Percentiles rank a stretch among this genome's conserved stretches.
Evolutionary conservation across 1,140 invertebrate species (phyloP).

Genomic region (Acromyrmex heyeri): DNA sequence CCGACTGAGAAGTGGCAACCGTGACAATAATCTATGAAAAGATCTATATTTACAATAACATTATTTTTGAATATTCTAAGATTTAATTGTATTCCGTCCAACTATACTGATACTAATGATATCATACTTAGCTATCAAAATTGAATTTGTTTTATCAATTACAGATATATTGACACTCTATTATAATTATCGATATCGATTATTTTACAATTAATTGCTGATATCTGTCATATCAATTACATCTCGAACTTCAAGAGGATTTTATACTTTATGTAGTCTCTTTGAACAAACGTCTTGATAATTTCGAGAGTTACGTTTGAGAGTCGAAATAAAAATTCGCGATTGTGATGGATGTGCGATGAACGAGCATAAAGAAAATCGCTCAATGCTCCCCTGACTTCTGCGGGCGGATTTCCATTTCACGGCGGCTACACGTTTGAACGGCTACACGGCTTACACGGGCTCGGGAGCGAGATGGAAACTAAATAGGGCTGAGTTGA

Average conservation of each 20-base stretch:
- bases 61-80: background rate
- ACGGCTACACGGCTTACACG: background rate
- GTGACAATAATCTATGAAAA: background rate
- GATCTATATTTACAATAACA: background rate
- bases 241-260: background rate
- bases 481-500: constrained; percentile 70
- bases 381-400: constrained; percentile 47
- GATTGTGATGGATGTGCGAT: background rate
- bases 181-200: background rate
- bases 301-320: background rate
- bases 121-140: background rate
- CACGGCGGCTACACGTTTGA: constrained; percentile 69
- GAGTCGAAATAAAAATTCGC: constrained; percentile 7
- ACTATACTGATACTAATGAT: background rate
- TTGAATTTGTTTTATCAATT: background rate
- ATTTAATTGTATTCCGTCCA: background rate
- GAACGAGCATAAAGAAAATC: constrained; percentile 61
- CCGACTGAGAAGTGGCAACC: no score
- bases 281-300: background rate
- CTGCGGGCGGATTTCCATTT: constrained; percentile 75
- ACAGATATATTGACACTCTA: background rate
- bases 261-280: background rate
- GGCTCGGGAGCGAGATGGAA: constrained; percentile 67
- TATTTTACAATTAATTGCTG: background rate
- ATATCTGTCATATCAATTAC: background rate